Percentiles rank a stretch among this genome's conserved stretches.
Evolutionary conservation across 2,888 invertebrate genomes (phyloP).

Genomic region (Caenorhabditis auriculariae): DNA sequence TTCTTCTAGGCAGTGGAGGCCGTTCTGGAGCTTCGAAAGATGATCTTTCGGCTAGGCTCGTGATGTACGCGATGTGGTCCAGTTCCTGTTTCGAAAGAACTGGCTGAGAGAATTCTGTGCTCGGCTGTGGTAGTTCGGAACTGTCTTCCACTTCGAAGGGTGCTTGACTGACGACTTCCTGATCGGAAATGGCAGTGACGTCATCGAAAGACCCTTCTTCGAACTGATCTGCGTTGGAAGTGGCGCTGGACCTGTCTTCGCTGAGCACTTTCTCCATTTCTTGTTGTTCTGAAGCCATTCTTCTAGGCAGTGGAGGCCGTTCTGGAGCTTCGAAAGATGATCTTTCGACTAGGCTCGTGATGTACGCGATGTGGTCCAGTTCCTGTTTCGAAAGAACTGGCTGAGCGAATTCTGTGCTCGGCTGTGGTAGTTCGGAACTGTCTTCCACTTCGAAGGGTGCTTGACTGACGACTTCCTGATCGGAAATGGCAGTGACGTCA

Average conservation of each 20-base stretch:
- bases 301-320: constrained; percentile 6
- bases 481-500: background rate
- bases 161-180: no score
- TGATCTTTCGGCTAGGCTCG: no score
- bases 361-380: constrained; percentile 25
- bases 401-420: constrained; percentile 1
- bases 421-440: background rate
- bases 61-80: no score
- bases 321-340: constrained; percentile 17
- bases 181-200: no score
- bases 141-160: constrained; percentile 9
- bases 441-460: background rate
- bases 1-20: no score
- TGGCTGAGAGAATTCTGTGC: no score
- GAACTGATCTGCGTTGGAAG: constrained; percentile 29
- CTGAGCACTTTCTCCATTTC: background rate
- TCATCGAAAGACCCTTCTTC: constrained; percentile 13
- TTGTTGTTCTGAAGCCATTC: constrained; percentile 1
- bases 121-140: no score
- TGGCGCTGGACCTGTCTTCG: constrained; percentile 16
- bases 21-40: no score
- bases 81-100: no score
- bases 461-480: constrained; percentile 4
- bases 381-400: constrained; percentile 14
- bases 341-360: constrained; percentile 12